phyloP scores from a whole-genome alignment of 1,140 invertebrate species.

The Pogonus chalceus region DNA sequence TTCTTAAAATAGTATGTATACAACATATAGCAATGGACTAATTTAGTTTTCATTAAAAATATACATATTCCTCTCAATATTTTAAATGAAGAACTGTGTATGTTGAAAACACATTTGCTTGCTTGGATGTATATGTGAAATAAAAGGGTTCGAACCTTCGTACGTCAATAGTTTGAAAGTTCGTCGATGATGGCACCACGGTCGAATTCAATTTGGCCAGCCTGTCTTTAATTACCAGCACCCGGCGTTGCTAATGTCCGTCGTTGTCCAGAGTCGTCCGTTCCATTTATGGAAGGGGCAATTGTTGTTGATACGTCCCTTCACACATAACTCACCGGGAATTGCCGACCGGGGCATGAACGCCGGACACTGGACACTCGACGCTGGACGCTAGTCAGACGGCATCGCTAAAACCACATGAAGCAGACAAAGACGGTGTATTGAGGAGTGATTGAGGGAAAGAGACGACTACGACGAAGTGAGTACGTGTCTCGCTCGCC shows the following conservation, averaged over 20 bases:
- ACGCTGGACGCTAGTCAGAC: too few relatives aligned
- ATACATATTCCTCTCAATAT: too few relatives aligned
- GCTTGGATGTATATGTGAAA: too few relatives aligned
- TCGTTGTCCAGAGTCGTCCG: neutral
- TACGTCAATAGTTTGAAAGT: neutral
- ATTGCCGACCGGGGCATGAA: neutral
- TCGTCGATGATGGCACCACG: neutral
- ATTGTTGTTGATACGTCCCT: slow-evolving; percentile 3
- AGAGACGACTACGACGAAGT: neutral
- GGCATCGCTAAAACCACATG: too few relatives aligned
- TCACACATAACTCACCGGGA: neutral
- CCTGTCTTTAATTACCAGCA: slow-evolving; percentile 2
- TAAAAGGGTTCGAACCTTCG: too few relatives aligned
- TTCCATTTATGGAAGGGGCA: neutral
- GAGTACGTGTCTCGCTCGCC: slow-evolving; percentile 4
- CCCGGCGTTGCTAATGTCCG: neutral
- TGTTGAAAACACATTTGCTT: too few relatives aligned
- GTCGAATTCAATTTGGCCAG: slow-evolving; percentile 4
- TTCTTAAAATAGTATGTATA: too few relatives aligned
- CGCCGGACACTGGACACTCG: too few relatives aligned
- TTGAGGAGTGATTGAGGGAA: neutral
- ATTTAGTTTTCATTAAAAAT: too few relatives aligned
- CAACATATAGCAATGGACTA: too few relatives aligned
- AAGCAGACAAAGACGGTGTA: too few relatives aligned
- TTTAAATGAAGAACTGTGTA: too few relatives aligned